Conservation (phyloP, 2,888 invertebrate genomes). For the Tigriopus californicus region DNA sequence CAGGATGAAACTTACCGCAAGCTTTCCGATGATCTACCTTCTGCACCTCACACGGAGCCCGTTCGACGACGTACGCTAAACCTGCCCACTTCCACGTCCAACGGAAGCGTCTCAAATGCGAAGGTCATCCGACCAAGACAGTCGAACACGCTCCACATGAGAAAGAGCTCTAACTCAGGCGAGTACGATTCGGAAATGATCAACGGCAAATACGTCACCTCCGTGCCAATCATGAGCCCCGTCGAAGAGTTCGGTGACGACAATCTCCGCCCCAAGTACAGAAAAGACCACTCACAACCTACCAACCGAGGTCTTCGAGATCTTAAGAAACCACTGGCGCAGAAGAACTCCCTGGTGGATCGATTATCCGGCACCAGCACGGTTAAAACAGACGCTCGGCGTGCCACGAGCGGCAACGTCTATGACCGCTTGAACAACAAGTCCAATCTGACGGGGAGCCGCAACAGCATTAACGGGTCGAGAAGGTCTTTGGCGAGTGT, state of each 20-base stretch:
- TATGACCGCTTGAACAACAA: conserved; percentile 7
- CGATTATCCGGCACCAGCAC: not conserved
- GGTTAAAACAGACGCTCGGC: not conserved
- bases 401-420: not conserved
- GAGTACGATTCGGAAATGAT: not conserved
- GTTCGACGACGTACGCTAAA: not conserved
- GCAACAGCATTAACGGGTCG: conserved; percentile 3
- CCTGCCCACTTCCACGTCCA: too few relatives aligned
- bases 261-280: not conserved
- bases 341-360: not conserved
- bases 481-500: not conserved
- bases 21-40: not conserved
- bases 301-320: not conserved
- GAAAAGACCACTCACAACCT: not conserved
- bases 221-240: conserved; percentile 12
- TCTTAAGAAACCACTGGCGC: conserved; percentile 7
- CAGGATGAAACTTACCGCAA: not conserved
- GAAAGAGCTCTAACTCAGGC: not conserved
- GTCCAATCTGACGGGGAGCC: not conserved
- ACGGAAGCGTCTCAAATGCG: too few relatives aligned
- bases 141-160: too few relatives aligned
- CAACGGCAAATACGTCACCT: conserved; percentile 11
- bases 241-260: not conserved
- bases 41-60: conserved; percentile 4
- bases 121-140: too few relatives aligned